phyloP scores from a whole-genome alignment of 1,140 invertebrate genomes.

The Neuroterus valhalla region DNA sequence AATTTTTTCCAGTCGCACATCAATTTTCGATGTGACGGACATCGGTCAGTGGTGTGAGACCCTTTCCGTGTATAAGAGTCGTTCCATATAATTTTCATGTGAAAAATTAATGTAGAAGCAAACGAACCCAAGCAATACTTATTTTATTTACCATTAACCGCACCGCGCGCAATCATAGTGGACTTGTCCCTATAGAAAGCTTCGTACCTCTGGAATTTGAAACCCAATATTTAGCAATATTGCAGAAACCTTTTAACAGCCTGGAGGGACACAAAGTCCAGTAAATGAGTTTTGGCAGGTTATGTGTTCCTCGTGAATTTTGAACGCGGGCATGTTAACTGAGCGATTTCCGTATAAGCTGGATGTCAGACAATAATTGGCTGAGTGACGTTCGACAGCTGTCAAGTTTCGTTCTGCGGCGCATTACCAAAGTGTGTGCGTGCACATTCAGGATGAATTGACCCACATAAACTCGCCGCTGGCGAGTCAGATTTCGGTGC shows the following conservation, averaged over 20 bases:
- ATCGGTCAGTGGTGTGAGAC: too few relatives aligned
- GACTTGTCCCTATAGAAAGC: too few relatives aligned
- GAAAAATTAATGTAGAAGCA: too few relatives aligned
- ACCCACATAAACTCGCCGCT: slow-evolving; percentile 6
- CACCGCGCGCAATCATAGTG: too few relatives aligned
- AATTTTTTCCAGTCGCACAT: too few relatives aligned
- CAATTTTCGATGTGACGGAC: too few relatives aligned
- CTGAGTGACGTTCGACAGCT: slow-evolving; percentile 26
- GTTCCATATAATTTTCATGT: too few relatives aligned
- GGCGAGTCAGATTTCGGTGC: slow-evolving; percentile 19
- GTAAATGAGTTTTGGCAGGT: slow-evolving; percentile 8
- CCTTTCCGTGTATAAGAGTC: too few relatives aligned
- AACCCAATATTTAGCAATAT: not conserved
- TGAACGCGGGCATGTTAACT: not conserved
- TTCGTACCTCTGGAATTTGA: too few relatives aligned
- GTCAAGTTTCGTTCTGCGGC: slow-evolving; percentile 20
- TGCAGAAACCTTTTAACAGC: too few relatives aligned
- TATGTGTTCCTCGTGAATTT: not conserved
- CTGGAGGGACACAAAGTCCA: slow-evolving; percentile 4
- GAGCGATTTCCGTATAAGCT: slow-evolving; percentile 22
- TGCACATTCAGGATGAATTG: slow-evolving; percentile 24
- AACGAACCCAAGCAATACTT: too few relatives aligned
- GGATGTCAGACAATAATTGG: slow-evolving; percentile 28
- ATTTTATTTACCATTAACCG: too few relatives aligned
- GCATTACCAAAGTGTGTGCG: slow-evolving; percentile 21